Evolutionary conservation across 2,797 vertebrate genomes (phyloP).

Genomic region (Nyctibius grandis): DNA sequence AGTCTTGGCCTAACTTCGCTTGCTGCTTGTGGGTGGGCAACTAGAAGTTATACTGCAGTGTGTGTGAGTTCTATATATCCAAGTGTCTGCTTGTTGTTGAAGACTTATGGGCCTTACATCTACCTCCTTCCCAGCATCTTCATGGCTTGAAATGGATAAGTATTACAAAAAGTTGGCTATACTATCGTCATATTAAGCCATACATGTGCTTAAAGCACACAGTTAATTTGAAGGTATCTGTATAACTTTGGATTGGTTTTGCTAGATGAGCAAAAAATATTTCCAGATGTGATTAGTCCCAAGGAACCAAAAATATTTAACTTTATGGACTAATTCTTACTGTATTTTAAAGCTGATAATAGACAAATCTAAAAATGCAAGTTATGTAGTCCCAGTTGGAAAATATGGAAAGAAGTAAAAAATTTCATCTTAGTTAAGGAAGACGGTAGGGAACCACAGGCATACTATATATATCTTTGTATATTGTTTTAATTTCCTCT

Average conservation of each 20-base stretch:
- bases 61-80: neutral
- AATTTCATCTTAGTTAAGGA: slow-evolving; percentile 18
- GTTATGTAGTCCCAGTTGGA: neutral
- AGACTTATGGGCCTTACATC: neutral
- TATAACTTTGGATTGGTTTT: slow-evolving; percentile 42
- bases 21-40: neutral
- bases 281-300: slow-evolving; percentile 34
- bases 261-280: slow-evolving; percentile 23
- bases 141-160: neutral
- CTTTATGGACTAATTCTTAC: neutral
- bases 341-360: slow-evolving; percentile 17
- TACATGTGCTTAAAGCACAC: neutral
- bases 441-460: neutral
- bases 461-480: neutral
- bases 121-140: neutral
- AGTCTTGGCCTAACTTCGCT: neutral
- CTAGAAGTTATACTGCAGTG: neutral
- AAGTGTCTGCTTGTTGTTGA: neutral
- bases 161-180: neutral
- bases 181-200: neutral
- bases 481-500: slow-evolving; percentile 41
- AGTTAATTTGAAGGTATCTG: slow-evolving; percentile 22
- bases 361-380: neutral
- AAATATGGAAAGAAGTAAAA: slow-evolving; percentile 10
- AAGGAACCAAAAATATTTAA: slow-evolving; percentile 22